Conservation (phyloP, 2,888 invertebrate genomes). For the Dryococelus australis region DNA sequence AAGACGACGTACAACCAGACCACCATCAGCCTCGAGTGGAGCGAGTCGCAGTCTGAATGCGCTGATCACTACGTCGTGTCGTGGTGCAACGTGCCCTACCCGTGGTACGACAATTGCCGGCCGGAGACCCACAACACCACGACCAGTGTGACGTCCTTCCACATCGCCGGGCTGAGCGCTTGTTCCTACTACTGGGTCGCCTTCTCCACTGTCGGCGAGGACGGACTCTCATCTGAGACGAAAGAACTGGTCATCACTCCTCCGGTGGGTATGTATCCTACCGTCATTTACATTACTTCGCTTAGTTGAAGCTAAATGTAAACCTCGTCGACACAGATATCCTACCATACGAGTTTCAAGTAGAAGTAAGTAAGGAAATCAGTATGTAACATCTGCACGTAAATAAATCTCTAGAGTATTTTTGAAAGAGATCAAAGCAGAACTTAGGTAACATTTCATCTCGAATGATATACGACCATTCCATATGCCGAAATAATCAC, state of each 20-base stretch:
- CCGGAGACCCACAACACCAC: neutral
- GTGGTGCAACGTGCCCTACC: slow-evolving; percentile 1
- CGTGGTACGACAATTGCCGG: neutral
- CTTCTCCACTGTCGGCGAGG: neutral
- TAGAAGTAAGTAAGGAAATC: no score
- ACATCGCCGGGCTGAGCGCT: neutral
- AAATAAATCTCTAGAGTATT: no score
- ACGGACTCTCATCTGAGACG: neutral
- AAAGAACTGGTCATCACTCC: neutral
- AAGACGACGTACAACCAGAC: neutral
- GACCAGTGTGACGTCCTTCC: neutral
- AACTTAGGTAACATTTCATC: no score
- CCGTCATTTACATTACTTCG: neutral
- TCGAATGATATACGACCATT: no score
- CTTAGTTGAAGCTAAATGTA: no score
- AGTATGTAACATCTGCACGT: no score
- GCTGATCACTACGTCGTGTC: neutral
- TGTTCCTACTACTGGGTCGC: neutral
- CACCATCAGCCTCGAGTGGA: neutral
- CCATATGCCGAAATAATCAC: no score
- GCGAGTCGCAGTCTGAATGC: neutral
- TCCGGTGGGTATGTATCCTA: neutral
- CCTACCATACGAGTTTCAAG: no score
- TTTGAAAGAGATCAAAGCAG: no score
- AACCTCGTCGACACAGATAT: no score